Evolutionary conservation across 2,113 vertebrate species (phyloP).

Genomic region (Oenanthe melanoleuca): DNA sequence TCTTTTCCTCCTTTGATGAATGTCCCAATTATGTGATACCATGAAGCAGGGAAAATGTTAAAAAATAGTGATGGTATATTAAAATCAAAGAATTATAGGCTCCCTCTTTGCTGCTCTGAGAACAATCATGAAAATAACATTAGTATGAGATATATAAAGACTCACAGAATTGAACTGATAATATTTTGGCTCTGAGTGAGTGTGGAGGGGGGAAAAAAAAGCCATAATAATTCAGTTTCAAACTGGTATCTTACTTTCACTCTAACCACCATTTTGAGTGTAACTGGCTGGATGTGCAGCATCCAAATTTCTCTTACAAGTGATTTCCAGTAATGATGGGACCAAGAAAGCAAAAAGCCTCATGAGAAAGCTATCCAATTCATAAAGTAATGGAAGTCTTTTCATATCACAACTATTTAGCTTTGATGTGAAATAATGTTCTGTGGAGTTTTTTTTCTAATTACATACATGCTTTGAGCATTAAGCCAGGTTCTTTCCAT

Average conservation of each 20-base stretch:
- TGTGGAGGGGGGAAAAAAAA: not conserved
- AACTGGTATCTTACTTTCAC: not conserved
- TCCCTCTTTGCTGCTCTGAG: not conserved
- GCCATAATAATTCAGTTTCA: not conserved
- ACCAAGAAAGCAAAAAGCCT: not conserved
- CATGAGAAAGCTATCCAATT: not conserved
- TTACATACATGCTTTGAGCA: not conserved
- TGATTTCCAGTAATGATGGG: not conserved
- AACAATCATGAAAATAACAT: not conserved
- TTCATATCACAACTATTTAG: not conserved
- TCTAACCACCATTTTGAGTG: not conserved
- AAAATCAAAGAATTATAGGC: not conserved
- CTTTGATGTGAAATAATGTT: not conserved
- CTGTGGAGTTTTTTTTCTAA: accelerated
- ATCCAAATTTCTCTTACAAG: not conserved
- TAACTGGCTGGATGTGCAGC: not conserved
- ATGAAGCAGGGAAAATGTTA: not conserved
- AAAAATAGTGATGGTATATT: not conserved
- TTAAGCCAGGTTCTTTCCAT: conserved; percentile 12
- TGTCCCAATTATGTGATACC: not conserved
- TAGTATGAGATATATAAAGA: not conserved
- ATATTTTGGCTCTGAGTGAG: not conserved
- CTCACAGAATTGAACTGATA: not conserved
- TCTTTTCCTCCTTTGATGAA: not conserved
- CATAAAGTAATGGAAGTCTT: not conserved